Base-by-base conservation (phyloP, 2,113 vertebrate genomes). In the Nycticorax nycticorax region DNA sequence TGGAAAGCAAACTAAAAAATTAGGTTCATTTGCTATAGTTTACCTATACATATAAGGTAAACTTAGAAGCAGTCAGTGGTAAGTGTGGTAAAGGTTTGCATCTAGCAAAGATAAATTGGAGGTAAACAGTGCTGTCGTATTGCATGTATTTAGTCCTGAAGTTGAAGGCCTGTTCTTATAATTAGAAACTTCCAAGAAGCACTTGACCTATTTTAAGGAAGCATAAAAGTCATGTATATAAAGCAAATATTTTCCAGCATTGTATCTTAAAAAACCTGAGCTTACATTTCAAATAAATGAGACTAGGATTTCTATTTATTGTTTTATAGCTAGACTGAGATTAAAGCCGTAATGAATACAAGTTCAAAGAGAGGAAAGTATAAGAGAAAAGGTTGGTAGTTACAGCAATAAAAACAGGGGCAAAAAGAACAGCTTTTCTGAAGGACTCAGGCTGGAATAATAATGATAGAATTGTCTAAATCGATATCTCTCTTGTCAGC, bases 381-480 rank as follows among this genome's bases (percentile, higher is more conserved):
- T 92, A 63, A 92, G 96, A 93, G 95, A 96, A 97, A 89, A 97
- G 97, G 96, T 94, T 96, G 96, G 93, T 98, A 97, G 97, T 98
- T 98, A 97, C 81, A 96, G 96, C 96, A 97, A 94, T 98, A 97
- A 98, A 98, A 98, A 98, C 96, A 96, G 95, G 95, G 93, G 97
- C 97, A 96, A 98, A 98, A 97, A 98, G 97, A 98, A 92, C 96
- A 98, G 98, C 95, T 98, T 98, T 98, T 97, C 93, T 97, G 97
- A 97, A 97, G 97, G 97, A 97, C 97, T 98, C 97, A 73, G 97
- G 97, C 97, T 98, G 96, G 98, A 98, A 98, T 98, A 98, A 98
- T 98, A 98, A 98, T 98, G 98, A 98, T 98, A 98, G 98, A 98
- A 98, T 98, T 98, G 98, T 98, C 98, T 98, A 97, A 98, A 98